Evolutionary conservation across 2,888 invertebrate genomes (phyloP), one percentile per base, ranked within the genome.

Genomic region (Microdon myrmicae): DNA sequence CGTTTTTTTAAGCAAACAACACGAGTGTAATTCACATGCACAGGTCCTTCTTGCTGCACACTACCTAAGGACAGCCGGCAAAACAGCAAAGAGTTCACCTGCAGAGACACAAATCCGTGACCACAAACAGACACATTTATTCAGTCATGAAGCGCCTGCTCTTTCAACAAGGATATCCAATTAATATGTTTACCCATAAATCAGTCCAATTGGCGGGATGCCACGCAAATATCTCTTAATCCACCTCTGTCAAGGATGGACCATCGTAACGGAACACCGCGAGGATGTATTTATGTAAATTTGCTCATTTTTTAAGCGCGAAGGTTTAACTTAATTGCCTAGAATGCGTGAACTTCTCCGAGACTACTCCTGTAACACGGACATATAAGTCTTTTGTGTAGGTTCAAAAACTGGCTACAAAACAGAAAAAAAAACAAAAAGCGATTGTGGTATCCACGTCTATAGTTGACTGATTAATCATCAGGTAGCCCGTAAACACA

Each of bases 171-270:
- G 45, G 44, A 61, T 56, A 61, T 61, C 56, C 56, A 61, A 61
- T 61, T 61, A 61, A 61, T 55, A 61, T 49, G 49, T 61, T 45
- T 49, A 55, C 56, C 49, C 55, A 61, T 61, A 61, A 61, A 61
- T 61, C 61, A 61, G 61, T 56, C 39, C 61, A 45, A 31, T 39
- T 61, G 56, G 56, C 49, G 44, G 55, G 44, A 49, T 44, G 41
- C 55, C 44, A 39, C 25, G 61, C 34, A 39, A 45, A 32, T 56
- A 61, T 61, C 56, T 61, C 61, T 61, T 56, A 61, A 61, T 61
- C 56, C 38, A 38, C 26, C 41, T 34, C 32, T 61, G 38, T 37
- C 32, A n/a, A n/a, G 20, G 43, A 48, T 35, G 41, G 38, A 19
- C 19, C 19, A 19, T 28, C 26, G 13, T 49, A 49, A 56, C 49